These are phyloP conservation scores for Bubalus kerabau DNA, from an alignment of 2,113 vertebrate genomes.

Conservation along the genomic window DNA sequence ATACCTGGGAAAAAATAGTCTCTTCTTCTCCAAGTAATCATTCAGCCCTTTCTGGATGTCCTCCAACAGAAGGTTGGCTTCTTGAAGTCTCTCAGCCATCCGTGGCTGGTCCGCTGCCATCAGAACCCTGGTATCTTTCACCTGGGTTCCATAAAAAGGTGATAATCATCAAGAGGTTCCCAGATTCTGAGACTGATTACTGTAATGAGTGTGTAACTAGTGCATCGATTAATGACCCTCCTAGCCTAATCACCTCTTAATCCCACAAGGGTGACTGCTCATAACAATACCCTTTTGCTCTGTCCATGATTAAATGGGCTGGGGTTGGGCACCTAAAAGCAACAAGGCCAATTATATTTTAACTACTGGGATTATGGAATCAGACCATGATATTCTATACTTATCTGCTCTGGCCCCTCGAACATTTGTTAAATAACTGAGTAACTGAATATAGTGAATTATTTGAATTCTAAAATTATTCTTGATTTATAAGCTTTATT, in stretches of 20 bases:
- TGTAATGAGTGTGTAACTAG: neutral
- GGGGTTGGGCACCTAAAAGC: neutral
- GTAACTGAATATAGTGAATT: neutral
- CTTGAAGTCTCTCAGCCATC: slow-evolving; percentile 88
- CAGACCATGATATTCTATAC: neutral
- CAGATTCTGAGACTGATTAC: neutral
- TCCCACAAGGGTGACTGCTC: neutral
- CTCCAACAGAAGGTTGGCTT: slow-evolving; percentile 88
- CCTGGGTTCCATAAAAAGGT: slow-evolving; percentile 57
- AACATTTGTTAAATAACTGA: neutral
- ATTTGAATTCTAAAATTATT: slow-evolving; percentile 28
- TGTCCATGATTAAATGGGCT: neutral
- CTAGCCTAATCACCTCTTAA: neutral
- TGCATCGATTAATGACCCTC: neutral
- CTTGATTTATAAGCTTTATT: neutral
- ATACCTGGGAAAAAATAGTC: slow-evolving; percentile 89
- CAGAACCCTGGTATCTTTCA: slow-evolving; percentile 82
- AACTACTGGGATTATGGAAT: neutral
- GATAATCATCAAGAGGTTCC: neutral
- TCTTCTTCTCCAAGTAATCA: slow-evolving; percentile 90
- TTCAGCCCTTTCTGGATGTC: slow-evolving; percentile 90
- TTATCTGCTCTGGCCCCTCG: neutral
- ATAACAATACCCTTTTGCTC: neutral
- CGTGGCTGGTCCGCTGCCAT: slow-evolving; percentile 85
- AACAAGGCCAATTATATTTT: neutral